These are phyloP conservation scores for Chloroclystis v-ata DNA, from an alignment of 2,888 invertebrate species.

Conservation along the genomic window DNA sequence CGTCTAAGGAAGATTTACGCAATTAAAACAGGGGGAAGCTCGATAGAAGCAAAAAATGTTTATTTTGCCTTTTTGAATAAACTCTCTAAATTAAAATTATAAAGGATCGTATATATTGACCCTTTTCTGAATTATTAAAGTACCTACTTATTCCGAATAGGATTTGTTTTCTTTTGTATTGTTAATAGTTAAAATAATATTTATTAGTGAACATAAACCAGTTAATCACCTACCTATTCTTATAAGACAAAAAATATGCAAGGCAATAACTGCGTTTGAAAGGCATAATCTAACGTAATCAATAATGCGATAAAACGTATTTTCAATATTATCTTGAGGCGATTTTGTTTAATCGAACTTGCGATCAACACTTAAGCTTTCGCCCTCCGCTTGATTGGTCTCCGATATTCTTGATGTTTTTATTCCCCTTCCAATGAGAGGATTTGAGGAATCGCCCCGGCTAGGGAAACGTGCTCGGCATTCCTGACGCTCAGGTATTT, in stretches of 20 bases:
- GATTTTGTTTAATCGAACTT: no score
- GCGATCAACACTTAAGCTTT: no score
- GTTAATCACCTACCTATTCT: no score
- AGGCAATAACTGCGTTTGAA: no score
- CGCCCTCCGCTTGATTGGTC: no score
- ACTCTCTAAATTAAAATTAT: conserved; percentile 33
- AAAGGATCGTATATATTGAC: conserved; percentile 18
- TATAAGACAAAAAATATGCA: no score
- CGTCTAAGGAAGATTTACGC: conserved; percentile 63
- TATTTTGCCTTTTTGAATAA: conserved; percentile 48
- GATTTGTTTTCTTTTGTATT: conserved; percentile 10
- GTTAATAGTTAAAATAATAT: no score
- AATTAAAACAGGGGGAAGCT: conserved; percentile 57
- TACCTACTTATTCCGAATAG: conserved; percentile 1
- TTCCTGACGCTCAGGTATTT: conserved; percentile 27
- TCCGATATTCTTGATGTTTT: conserved; percentile 18
- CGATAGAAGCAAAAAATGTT: conserved; percentile 47
- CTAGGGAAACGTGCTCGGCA: conserved; percentile 40
- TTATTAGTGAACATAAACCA: no score
- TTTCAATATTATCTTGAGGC: no score
- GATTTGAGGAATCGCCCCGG: conserved; percentile 32
- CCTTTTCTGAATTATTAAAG: conserved; percentile 14
- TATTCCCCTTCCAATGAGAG: conserved; percentile 43
- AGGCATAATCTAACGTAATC: no score
- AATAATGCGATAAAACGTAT: no score